These are phyloP conservation scores for Planiliza haematocheilus DNA, from an alignment of 2,113 vertebrate genomes.

Conservation along the genomic window DNA sequence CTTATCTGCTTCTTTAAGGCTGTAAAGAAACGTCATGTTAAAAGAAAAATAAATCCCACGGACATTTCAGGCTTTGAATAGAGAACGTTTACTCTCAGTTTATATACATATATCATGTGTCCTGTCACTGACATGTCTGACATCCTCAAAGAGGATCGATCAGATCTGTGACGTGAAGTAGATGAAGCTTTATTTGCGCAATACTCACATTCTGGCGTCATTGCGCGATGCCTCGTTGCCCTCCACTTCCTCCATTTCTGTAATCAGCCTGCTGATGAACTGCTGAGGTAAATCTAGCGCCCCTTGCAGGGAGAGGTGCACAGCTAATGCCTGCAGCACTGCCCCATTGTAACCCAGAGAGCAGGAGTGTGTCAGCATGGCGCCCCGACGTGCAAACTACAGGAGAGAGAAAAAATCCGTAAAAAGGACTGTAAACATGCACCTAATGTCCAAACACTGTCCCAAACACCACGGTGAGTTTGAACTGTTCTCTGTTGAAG, in stretches of 20 bases:
- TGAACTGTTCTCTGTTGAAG: no score
- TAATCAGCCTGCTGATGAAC: constrained; percentile 91
- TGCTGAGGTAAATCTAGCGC: constrained; percentile 83
- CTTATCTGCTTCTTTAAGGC: constrained; percentile 92
- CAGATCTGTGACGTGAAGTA: background rate
- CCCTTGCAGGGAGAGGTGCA: constrained; percentile 93
- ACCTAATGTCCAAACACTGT: background rate
- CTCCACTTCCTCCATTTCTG: constrained; percentile 95
- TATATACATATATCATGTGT: background rate
- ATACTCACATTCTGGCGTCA: constrained; percentile 90
- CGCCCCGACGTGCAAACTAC: constrained; percentile 90
- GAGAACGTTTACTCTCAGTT: no score
- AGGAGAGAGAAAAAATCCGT: background rate
- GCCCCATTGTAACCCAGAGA: constrained; percentile 98
- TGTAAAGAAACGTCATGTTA: constrained; percentile 64
- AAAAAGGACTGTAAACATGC: background rate
- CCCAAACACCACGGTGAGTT: background rate
- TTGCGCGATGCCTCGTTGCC: constrained; percentile 85
- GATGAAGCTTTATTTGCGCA: background rate
- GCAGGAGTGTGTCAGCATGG: constrained; percentile 94
- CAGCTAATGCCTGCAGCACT: constrained; percentile 93
- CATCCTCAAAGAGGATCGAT: background rate
- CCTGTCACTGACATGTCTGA: background rate
- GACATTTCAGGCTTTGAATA: background rate
- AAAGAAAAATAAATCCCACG: background rate